Evolutionary conservation across 2,888 invertebrate genomes (phyloP).

Genomic region (Parthenolecanium corni): DNA sequence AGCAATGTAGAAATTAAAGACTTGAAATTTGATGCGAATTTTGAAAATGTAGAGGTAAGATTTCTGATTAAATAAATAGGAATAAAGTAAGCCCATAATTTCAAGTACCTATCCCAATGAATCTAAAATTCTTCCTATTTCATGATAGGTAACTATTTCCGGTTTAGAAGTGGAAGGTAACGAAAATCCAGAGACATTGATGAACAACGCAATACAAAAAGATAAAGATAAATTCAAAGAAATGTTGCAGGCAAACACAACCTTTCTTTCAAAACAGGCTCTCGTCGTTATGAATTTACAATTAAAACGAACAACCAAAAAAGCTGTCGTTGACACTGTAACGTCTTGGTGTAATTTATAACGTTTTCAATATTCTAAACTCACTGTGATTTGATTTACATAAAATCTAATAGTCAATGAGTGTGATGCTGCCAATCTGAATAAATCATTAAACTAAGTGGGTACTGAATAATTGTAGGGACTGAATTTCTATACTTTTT

Average conservation of each 20-base stretch:
- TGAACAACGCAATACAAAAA: constrained; percentile 15
- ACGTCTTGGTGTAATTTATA: constrained; percentile 6
- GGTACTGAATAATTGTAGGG: no score
- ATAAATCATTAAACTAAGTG: no score
- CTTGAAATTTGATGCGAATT: background rate
- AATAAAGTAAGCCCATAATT: no score
- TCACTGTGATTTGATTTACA: no score
- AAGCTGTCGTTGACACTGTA: background rate
- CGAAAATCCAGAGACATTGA: constrained; percentile 12
- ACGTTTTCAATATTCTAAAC: no score
- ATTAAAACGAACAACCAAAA: background rate
- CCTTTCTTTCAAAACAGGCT: background rate
- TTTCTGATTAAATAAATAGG: no score
- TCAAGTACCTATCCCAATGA: no score
- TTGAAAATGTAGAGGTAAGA: constrained; percentile 6
- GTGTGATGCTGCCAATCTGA: no score
- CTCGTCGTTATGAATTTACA: background rate
- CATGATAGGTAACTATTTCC: constrained; percentile 5
- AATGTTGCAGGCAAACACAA: constrained; percentile 5
- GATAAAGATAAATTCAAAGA: constrained; percentile 18
- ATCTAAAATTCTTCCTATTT: no score
- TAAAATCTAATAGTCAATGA: no score
- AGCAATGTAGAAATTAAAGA: background rate
- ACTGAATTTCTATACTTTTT: no score
- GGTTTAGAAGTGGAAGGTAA: constrained; percentile 13